Conservation (phyloP, 2,797 vertebrate species). For the Hephaestus fuliginosus region DNA sequence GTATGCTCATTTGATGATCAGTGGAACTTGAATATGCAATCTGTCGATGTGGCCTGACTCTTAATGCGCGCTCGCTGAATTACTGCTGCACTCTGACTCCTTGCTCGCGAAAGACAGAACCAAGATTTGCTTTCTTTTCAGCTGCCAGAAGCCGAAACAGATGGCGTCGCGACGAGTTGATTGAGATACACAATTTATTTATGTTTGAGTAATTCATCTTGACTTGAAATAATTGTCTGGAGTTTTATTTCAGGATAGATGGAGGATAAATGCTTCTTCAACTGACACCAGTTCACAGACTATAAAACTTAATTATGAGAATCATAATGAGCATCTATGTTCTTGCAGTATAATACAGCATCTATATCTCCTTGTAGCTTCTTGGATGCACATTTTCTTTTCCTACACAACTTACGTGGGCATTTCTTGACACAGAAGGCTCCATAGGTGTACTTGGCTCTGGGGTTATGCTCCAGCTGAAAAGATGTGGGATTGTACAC, state of each 20-base stretch:
- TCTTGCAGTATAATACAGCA: background rate
- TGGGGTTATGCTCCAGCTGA: slow-evolving; percentile 95
- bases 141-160: slow-evolving; percentile 64
- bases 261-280: slow-evolving; percentile 51
- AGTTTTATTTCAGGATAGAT: slow-evolving; percentile 47
- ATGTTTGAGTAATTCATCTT: slow-evolving; percentile 57
- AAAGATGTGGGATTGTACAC: slow-evolving; percentile 98
- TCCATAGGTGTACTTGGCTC: slow-evolving; percentile 97
- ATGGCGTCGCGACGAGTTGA: slow-evolving; percentile 58
- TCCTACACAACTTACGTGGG: slow-evolving; percentile 89
- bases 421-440: slow-evolving; percentile 99
- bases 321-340: slow-evolving; percentile 21
- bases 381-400: background rate
- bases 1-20: slow-evolving; percentile 65
- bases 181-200: slow-evolving; percentile 64
- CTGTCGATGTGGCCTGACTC: slow-evolving; percentile 57
- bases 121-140: slow-evolving; percentile 48
- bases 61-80: slow-evolving; percentile 36
- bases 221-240: slow-evolving; percentile 50
- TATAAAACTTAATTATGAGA: slow-evolving; percentile 37
- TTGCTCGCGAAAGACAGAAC: slow-evolving; percentile 19
- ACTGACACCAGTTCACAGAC: slow-evolving; percentile 13
- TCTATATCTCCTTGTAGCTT: background rate
- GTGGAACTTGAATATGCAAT: slow-evolving; percentile 63
- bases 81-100: slow-evolving; percentile 41